Conservation (phyloP, 92 coral and sea anemone species). For the Phymanthus crucifer region DNA sequence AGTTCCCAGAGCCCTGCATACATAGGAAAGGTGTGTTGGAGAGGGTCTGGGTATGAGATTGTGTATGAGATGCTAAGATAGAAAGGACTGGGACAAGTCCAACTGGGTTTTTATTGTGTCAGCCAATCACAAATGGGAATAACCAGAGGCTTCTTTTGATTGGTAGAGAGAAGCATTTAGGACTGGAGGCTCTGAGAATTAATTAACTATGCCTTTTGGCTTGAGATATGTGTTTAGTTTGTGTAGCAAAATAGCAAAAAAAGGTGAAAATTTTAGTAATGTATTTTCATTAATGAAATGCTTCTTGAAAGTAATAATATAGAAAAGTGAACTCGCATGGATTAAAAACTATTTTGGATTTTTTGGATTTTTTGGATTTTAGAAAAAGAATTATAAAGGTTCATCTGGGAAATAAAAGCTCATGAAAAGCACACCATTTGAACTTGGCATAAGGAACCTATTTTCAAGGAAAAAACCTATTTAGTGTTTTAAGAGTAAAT, state of each 20-base stretch:
- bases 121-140: not conserved
- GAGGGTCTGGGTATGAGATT: too few relatives aligned
- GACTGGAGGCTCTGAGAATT: not conserved
- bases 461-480: conserved; percentile 47
- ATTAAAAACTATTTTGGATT: not conserved
- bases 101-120: not conserved
- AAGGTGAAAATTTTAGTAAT: not conserved
- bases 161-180: not conserved
- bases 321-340: not conserved
- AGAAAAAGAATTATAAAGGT: not conserved
- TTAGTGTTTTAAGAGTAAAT: conserved; percentile 65
- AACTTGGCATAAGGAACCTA: too few relatives aligned
- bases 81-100: not conserved
- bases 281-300: not conserved
- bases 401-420: not conserved
- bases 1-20: not conserved
- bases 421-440: too few relatives aligned
- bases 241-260: not conserved
- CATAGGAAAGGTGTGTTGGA: too few relatives aligned
- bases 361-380: not conserved
- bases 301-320: not conserved
- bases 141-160: not conserved
- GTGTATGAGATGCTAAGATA: too few relatives aligned
- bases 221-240: not conserved
- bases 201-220: not conserved